Evolutionary conservation across 2,888 invertebrate genomes (phyloP).

Genomic region (Andrena flavipes): DNA sequence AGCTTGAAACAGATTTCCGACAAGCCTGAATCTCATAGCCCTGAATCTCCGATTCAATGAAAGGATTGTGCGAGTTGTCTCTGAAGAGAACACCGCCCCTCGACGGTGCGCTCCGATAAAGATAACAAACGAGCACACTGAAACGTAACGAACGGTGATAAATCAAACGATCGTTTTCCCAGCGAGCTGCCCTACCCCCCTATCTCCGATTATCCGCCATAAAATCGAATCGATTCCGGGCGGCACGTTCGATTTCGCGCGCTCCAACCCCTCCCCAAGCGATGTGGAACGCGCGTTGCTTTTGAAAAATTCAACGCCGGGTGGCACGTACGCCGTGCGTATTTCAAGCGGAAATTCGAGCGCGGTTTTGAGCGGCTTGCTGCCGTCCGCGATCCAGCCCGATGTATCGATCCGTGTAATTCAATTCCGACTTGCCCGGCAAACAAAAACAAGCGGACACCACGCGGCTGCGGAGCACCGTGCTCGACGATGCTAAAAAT

Average conservation of each 20-base stretch:
- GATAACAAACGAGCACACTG: slow-evolving; percentile 48
- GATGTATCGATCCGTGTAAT: slow-evolving; percentile 59
- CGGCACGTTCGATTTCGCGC: slow-evolving; percentile 41
- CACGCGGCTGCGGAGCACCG: neutral
- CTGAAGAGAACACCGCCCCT: neutral
- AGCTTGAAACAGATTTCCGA: neutral
- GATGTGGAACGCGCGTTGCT: slow-evolving; percentile 1
- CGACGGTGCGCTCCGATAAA: slow-evolving; percentile 24
- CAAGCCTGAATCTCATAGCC: neutral
- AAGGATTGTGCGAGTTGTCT: slow-evolving; percentile 8
- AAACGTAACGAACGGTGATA: slow-evolving; percentile 52
- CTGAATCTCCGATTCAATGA: slow-evolving; percentile 28
- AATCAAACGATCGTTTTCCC: slow-evolving; percentile 51
- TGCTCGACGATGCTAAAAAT: slow-evolving; percentile 4
- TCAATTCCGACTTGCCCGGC: slow-evolving; percentile 36
- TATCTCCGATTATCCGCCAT: slow-evolving; percentile 48
- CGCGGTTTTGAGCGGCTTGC: slow-evolving; percentile 32
- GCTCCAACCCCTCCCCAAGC: neutral
- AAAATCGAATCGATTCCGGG: slow-evolving; percentile 52
- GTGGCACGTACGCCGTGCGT: slow-evolving; percentile 46
- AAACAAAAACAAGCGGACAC: slow-evolving; percentile 33
- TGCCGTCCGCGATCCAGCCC: slow-evolving; percentile 33
- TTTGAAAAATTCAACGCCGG: slow-evolving; percentile 61
- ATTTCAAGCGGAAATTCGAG: slow-evolving; percentile 60
- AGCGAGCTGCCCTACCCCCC: slow-evolving; percentile 10